Percentiles rank a stretch among this genome's conserved stretches.
Evolutionary conservation across 2,888 invertebrate species (phyloP).

Genomic region (Limnephilus rhombicus): DNA sequence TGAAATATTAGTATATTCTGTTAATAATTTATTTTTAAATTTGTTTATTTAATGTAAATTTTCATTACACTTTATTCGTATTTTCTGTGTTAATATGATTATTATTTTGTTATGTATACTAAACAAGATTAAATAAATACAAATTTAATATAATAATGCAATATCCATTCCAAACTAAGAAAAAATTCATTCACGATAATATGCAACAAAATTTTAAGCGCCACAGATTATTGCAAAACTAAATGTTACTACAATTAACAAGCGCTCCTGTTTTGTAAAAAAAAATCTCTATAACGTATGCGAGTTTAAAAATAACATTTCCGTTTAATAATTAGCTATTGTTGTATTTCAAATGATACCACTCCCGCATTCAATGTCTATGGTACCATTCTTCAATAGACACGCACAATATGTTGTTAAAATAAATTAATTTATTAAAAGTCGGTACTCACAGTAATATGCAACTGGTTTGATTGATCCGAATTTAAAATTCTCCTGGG

Average conservation of each 20-base stretch:
- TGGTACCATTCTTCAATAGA: background rate
- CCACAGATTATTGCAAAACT: too few species aligned
- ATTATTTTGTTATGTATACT: background rate
- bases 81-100: too few species aligned
- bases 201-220: too few species aligned
- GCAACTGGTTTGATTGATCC: background rate
- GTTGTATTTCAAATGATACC: background rate
- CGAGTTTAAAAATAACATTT: background rate
- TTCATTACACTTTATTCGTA: too few species aligned
- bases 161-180: background rate
- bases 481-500: background rate
- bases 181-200: background rate
- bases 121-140: background rate
- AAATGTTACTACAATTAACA: background rate
- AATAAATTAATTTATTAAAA: background rate
- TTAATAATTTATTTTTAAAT: too few species aligned
- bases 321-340: background rate
- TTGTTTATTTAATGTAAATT: too few species aligned
- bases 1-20: too few species aligned
- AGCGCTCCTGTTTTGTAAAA: background rate
- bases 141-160: background rate
- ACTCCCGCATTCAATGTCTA: background rate
- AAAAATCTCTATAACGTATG: background rate
- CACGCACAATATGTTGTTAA: background rate
- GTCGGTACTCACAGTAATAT: background rate